Evolutionary conservation across 1,140 invertebrate species (phyloP).

Genomic region (Solenopsis fugax): DNA sequence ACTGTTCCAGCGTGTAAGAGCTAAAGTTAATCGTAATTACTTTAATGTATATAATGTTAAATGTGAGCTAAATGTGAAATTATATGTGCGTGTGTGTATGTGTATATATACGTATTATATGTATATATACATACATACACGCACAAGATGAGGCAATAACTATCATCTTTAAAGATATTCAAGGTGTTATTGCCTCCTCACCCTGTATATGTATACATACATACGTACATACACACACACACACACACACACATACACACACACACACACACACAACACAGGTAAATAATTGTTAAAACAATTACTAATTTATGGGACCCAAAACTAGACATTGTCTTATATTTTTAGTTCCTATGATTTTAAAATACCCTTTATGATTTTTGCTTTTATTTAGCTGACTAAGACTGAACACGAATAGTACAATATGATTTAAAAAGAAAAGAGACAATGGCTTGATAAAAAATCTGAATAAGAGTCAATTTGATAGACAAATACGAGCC

Average conservation of each 20-base stretch:
- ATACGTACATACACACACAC: neutral
- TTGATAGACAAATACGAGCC: slow-evolving; percentile 14
- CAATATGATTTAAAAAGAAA: slow-evolving; percentile 69
- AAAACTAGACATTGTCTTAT: slow-evolving; percentile 69
- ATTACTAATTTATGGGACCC: slow-evolving; percentile 65
- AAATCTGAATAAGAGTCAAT: slow-evolving; percentile 26
- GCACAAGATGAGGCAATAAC: no score
- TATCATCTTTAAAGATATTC: no score
- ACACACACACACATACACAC: neutral
- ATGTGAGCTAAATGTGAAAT: slow-evolving; percentile 25
- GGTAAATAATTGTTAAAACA: slow-evolving; percentile 25
- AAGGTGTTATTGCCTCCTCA: no score
- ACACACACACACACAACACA: neutral
- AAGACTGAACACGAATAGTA: slow-evolving; percentile 85
- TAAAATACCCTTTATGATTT: slow-evolving; percentile 71
- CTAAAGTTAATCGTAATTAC: slow-evolving; percentile 55
- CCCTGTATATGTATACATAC: neutral
- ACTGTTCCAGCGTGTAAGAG: slow-evolving; percentile 30
- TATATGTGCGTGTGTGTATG: no score
- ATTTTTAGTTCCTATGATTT: slow-evolving; percentile 81
- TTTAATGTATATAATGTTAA: slow-evolving; percentile 33
- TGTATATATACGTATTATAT: neutral
- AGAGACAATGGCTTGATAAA: slow-evolving; percentile 3
- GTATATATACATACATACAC: neutral
- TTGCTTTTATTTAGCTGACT: slow-evolving; percentile 79